Evolutionary conservation across 2,888 invertebrate genomes (phyloP).

Genomic region (Ophion slaviceki): DNA sequence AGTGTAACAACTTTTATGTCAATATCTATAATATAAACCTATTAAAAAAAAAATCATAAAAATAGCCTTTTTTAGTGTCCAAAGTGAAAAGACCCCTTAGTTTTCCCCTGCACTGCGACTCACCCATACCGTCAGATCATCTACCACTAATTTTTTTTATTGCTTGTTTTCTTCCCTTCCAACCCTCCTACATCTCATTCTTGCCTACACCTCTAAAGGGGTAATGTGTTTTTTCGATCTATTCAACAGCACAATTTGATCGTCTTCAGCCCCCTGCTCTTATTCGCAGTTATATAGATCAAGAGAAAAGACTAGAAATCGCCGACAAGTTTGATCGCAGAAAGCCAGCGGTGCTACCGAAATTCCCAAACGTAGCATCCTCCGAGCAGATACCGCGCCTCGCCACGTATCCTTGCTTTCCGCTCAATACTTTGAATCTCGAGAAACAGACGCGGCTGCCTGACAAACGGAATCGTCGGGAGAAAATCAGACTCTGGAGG

Average conservation of each 20-base stretch:
- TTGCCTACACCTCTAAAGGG: neutral
- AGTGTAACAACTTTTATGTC: no score
- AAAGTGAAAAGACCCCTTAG: no score
- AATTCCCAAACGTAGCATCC: constrained; percentile 69
- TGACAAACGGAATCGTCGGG: constrained; percentile 66
- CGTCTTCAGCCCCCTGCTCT: neutral
- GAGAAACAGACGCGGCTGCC: constrained; percentile 64
- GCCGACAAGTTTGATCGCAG: constrained; percentile 71
- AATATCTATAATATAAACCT: no score
- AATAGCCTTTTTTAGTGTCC: no score
- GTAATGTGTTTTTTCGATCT: neutral
- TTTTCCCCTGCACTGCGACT: no score
- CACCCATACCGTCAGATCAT: no score
- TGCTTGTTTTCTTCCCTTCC: no score
- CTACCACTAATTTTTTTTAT: no score
- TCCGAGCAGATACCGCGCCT: constrained; percentile 64
- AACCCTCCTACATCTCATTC: neutral
- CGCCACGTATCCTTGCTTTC: constrained; percentile 66
- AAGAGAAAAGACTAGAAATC: constrained; percentile 64
- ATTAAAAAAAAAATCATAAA: no score
- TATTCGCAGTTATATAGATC: constrained; percentile 70
- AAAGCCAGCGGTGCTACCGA: constrained; percentile 62
- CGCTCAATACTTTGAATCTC: constrained; percentile 72
- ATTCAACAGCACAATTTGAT: neutral
- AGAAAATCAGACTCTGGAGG: constrained; percentile 75